A percentile compares a stretch with the other conserved stretches of the same genome.
Conservation (phyloP, 2,888 invertebrate species). For the Trachelus iudaicus region DNA sequence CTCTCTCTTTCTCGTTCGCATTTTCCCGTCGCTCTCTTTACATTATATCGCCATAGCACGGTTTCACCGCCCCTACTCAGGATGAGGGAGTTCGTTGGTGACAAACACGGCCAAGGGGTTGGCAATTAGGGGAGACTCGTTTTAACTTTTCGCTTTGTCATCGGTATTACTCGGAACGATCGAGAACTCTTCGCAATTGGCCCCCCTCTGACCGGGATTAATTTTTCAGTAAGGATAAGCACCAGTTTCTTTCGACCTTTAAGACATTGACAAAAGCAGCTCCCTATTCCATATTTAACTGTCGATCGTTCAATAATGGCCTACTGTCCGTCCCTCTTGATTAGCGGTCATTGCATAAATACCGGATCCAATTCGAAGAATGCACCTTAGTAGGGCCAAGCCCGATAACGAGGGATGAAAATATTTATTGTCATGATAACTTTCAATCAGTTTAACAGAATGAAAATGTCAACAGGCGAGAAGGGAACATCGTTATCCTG, state of each 20-base stretch:
- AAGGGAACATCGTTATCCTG: neutral
- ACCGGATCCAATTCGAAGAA: neutral
- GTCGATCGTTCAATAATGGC: neutral
- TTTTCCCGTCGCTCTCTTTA: conserved; percentile 5
- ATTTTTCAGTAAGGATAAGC: neutral
- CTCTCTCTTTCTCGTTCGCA: conserved; percentile 1
- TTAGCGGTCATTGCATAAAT: neutral
- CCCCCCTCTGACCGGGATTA: conserved; percentile 12
- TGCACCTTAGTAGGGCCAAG: neutral
- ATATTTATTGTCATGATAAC: neutral
- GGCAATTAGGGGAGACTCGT: conserved; percentile 28
- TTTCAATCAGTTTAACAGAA: neutral
- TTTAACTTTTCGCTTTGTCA: conserved; percentile 18
- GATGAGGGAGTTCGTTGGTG: conserved; percentile 11
- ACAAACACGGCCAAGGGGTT: conserved; percentile 22
- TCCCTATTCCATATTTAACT: neutral
- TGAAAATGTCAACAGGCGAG: neutral
- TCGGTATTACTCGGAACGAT: conserved; percentile 6
- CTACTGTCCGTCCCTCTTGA: neutral
- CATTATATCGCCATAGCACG: conserved; percentile 16
- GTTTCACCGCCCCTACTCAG: neutral
- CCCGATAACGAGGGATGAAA: neutral
- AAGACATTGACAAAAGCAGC: neutral
- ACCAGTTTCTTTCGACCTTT: neutral
- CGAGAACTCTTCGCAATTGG: conserved; percentile 16